Percentiles rank a stretch among this genome's conserved stretches.
These are phyloP conservation scores for Morpho deidamia DNA, from an alignment of 2,888 invertebrate species.

Conservation along the genomic window DNA sequence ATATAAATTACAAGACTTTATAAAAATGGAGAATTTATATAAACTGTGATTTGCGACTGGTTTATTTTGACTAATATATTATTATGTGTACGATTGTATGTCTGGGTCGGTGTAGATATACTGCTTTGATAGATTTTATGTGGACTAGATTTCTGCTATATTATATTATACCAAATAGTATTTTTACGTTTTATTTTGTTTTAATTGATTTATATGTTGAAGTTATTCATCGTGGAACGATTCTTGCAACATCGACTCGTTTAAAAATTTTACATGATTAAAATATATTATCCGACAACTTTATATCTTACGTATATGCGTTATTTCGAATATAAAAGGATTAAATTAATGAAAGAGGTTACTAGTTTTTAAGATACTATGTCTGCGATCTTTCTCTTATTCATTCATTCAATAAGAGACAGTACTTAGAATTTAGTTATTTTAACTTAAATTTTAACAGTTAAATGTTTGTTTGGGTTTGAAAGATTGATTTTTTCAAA, in stretches of 20 bases:
- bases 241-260: slow-evolving; percentile 19
- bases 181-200: slow-evolving; percentile 76
- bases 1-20: slow-evolving; percentile 68
- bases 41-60: slow-evolving; percentile 77
- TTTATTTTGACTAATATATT: slow-evolving; percentile 72
- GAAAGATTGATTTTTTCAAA: too few relatives aligned
- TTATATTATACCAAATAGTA: slow-evolving; percentile 74
- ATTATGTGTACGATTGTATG: slow-evolving; percentile 56
- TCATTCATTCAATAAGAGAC: too few relatives aligned
- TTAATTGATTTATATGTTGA: slow-evolving; percentile 60
- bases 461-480: too few relatives aligned
- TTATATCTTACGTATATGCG: too few relatives aligned
- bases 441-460: too few relatives aligned
- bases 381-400: too few relatives aligned
- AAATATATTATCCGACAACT: too few relatives aligned
- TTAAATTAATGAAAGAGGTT: too few relatives aligned
- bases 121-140: slow-evolving; percentile 72
- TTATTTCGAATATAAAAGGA: too few relatives aligned
- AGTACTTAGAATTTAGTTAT: too few relatives aligned
- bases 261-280: too few relatives aligned
- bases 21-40: slow-evolving; percentile 75
- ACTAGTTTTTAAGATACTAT: too few relatives aligned
- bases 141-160: slow-evolving; percentile 75
- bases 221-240: slow-evolving; percentile 35
- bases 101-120: slow-evolving; percentile 65